Base-by-base conservation (phyloP, 2,888 invertebrate genomes). In the Ashinkailepas kermadecensis region DNA sequence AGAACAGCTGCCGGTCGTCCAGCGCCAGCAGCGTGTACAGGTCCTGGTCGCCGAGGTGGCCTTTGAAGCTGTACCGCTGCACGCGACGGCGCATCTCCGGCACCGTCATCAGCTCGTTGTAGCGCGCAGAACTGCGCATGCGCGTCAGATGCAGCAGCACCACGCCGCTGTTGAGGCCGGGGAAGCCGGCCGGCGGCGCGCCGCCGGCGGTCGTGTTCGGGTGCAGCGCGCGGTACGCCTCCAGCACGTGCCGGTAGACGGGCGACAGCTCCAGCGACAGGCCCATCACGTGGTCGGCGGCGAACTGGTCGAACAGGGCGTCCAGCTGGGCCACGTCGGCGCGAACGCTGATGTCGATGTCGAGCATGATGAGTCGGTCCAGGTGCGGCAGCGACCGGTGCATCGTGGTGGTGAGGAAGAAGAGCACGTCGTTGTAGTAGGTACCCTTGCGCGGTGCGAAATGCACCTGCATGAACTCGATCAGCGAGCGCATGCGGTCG, bases 121-220 rank as follows among this genome's bases (percentile, higher is more conserved):
- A 81, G 21, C 84, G 84, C 65, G 87, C 86, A 0, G 93, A 93
- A 81, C 89, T 87, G 83, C 93, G 88, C 87, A 94, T 91, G 84
- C 90, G 90, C 81, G 91, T 89, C 65, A 95, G 88, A 86, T 93
- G 89, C 80, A 95, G 88, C 74, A 95, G 88, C 64, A 95, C 89
- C 2, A 95, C 92, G 11, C 94, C 95, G 84, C 93, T 93, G 87
- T 95, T 95, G 85, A 93, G 92, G 2, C 95, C 94, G n/a, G 93
- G 92, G 85, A 87, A 85, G 10, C 89, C 89, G 0, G 88, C 88
- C 18, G 89, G 78, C 1, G 84, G 83, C 0, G 90, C 89, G 79
- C 88, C 89, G 11, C 92, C 92, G 84, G 92, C 91, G 58, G 87
- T 88, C 9, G 92, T 92, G 59, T 90, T 89, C 13, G 91, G 91